Base-by-base conservation (phyloP, 2,888 invertebrate genomes). In the Mesochorus sp. region DNA sequence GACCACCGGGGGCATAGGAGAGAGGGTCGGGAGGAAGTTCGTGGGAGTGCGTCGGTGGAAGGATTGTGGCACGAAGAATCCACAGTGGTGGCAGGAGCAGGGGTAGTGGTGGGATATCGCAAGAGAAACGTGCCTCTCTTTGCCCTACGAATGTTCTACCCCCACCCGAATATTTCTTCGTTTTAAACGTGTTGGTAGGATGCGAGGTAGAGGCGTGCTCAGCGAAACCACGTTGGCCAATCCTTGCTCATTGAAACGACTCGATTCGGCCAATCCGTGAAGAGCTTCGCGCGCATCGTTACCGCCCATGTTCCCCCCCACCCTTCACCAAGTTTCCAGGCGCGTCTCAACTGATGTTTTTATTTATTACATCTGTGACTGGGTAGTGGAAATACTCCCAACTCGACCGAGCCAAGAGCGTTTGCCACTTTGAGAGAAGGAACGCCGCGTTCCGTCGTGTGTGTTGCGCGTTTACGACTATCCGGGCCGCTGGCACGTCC, bases 281-380 rank as follows among this genome's bases (percentile, higher is more conserved):
- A 66, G 77, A 76, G 71, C 81, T n/a, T 82, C 85, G 85, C 84
- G 85, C 82, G 84, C 88, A 72, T 80, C 86, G 82, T 81, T 80
- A 84, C 75, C 88, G 86, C 89, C 89, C 85, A 84, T 82, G 82
- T 78, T 86, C 86, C 88, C 87, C 88, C 67, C 84, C 87, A 90
- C 1, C 61, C 24, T 17, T 26, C 37, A 42, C 44, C 34, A 42
- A 39, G 21, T 44, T 49, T 62, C 51, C 68, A 71, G 62, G 49
- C 37, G 57, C 62, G 68, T 49, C 66, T 83, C 85, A 83, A 87
- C 88, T 88, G 89, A 88, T 91, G 90, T 91, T 91, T 91, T 91
- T 91, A 91, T 91, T 91, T 91, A 91, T 91, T 90, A 89, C 90
- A 91, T 90, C 90, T 90, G 91, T 91, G 90, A 91, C 90, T 90